Conservation (phyloP, 2,113 vertebrate genomes). For the Atractosteus spatula region DNA sequence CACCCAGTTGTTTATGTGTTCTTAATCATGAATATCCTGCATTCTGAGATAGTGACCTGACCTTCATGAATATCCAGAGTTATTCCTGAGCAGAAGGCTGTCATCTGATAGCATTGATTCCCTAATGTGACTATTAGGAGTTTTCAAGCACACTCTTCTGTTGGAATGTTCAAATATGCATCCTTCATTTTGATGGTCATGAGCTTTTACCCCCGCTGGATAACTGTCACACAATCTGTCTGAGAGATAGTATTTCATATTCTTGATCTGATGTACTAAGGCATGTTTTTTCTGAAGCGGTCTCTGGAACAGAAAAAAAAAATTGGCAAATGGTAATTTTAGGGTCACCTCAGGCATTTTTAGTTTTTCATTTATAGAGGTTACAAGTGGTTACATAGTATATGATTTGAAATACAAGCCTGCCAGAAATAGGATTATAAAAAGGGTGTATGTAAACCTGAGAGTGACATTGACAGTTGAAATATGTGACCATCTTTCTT, state of each 20-base stretch:
- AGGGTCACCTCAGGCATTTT: neutral
- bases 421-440: too few relatives aligned
- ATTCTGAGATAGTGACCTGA: conserved; percentile 1
- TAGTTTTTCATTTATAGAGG: too few relatives aligned
- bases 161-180: neutral
- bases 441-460: too few relatives aligned
- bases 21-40: neutral
- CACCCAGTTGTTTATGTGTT: too few relatives aligned
- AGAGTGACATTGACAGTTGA: too few relatives aligned
- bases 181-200: neutral
- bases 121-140: neutral
- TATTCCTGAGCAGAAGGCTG: neutral
- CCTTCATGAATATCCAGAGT: neutral
- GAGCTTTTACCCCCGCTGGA: neutral
- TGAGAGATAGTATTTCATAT: neutral
- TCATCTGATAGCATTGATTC: neutral
- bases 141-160: neutral
- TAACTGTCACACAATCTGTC: neutral
- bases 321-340: neutral
- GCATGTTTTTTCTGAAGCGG: too few relatives aligned
- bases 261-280: neutral
- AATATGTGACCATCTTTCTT: too few relatives aligned
- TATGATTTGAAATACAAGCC: too few relatives aligned
- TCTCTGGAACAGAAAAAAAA: too few relatives aligned
- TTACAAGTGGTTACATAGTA: too few relatives aligned